These are phyloP conservation scores for Lichenostomus cassidix DNA, from an alignment of 2,113 vertebrate genomes.

Conservation along the genomic window DNA sequence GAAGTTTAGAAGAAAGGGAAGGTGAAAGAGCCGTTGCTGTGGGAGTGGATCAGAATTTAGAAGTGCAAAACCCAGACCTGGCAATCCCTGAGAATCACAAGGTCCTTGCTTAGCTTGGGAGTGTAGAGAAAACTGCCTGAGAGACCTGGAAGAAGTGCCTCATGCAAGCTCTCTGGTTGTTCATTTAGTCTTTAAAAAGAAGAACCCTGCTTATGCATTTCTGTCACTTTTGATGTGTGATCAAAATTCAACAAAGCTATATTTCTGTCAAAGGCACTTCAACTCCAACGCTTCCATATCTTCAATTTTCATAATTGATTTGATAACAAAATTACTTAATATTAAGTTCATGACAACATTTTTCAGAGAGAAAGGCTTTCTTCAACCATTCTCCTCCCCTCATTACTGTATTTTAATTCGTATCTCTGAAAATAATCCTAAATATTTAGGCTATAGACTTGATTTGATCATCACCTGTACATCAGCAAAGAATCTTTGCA, in stretches of 20 bases:
- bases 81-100: neutral
- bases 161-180: neutral
- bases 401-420: neutral
- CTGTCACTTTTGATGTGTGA: conserved; percentile 45
- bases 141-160: neutral
- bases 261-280: conserved; percentile 28
- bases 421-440: neutral
- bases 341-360: neutral
- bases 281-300: neutral
- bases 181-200: neutral
- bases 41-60: neutral
- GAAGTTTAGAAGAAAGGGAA: neutral
- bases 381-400: neutral
- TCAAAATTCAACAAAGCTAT: conserved; percentile 13
- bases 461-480: neutral
- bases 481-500: neutral
- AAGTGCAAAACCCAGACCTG: neutral
- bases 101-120: neutral
- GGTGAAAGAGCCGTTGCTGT: rapidly evolving
- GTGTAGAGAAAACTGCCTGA: neutral
- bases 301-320: conserved; percentile 48
- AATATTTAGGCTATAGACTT: neutral
- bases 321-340: conserved; percentile 16
- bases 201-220: neutral
- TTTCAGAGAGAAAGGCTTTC: neutral